A percentile compares a stretch with the other conserved stretches of the same genome.
These are phyloP conservation scores for Oreochromis niloticus DNA, from an alignment of 2,113 vertebrate species.

Conservation along the genomic window DNA sequence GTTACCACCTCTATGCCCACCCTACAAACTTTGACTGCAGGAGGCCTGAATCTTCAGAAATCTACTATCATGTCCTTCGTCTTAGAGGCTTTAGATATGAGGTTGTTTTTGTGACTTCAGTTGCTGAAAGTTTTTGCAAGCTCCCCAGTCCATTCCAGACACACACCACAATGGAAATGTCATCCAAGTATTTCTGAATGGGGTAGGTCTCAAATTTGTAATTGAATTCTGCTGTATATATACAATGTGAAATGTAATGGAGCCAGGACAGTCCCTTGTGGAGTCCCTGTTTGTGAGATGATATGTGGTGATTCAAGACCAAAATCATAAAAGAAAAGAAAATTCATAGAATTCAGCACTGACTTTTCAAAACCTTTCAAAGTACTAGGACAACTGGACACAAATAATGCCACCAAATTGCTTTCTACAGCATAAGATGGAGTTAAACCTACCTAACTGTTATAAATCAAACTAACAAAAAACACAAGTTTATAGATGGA, in stretches of 20 bases:
- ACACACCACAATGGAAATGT: background rate
- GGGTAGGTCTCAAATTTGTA: background rate
- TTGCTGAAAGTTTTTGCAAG: background rate
- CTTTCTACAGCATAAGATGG: background rate
- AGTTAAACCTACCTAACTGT: background rate
- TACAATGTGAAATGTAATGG: rapidly evolving
- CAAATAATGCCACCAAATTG: background rate
- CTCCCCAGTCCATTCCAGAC: background rate
- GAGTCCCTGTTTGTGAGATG: background rate
- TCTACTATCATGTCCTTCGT: background rate
- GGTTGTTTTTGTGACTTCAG: background rate
- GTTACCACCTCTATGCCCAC: background rate
- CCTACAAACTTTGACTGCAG: background rate
- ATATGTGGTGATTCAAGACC: background rate
- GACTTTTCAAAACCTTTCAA: background rate
- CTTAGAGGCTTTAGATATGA: background rate
- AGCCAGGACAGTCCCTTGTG: background rate
- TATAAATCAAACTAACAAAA: background rate
- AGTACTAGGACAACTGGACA: background rate
- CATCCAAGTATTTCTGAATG: background rate
- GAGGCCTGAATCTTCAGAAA: rapidly evolving
- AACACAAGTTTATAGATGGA: background rate
- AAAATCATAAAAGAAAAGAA: background rate
- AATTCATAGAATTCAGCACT: background rate
- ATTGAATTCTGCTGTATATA: rapidly evolving